Evolutionary conservation across 1,140 invertebrate genomes (phyloP).

Genomic region (Diabrotica undecimpunctata): DNA sequence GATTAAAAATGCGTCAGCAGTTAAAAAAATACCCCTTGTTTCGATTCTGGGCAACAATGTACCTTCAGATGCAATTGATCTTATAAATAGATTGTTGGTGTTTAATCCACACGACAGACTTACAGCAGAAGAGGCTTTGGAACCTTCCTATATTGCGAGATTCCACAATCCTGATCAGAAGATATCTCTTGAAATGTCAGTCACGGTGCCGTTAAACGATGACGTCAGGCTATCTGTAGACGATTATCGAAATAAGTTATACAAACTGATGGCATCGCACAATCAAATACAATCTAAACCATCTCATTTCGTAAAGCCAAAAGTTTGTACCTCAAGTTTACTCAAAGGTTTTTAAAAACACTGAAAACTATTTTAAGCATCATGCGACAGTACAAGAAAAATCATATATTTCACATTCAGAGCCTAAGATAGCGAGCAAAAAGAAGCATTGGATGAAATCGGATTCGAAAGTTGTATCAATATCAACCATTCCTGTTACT

Average conservation of each 20-base stretch:
- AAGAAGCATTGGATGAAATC: constrained; percentile 24
- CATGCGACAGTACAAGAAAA: constrained; percentile 24
- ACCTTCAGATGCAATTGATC: constrained; percentile 71
- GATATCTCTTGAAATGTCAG: constrained; percentile 67
- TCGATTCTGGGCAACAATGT: constrained; percentile 65
- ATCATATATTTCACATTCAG: constrained; percentile 29
- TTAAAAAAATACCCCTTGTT: constrained; percentile 49
- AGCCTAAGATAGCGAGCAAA: constrained; percentile 31
- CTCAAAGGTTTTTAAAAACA: constrained; percentile 32
- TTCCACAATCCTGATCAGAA: constrained; percentile 82
- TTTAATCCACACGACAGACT: constrained; percentile 85
- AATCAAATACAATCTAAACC: constrained; percentile 19
- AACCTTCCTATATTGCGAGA: constrained; percentile 83
- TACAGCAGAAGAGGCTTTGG: constrained; percentile 78
- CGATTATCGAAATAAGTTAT: constrained; percentile 87
- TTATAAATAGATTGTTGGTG: constrained; percentile 78
- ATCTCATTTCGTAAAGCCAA: constrained; percentile 15
- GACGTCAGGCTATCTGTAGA: constrained; percentile 85
- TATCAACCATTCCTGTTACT: constrained; percentile 4
- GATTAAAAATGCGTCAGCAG: constrained; percentile 44
- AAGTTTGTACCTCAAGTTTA: constrained; percentile 27
- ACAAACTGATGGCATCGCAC: constrained; percentile 70
- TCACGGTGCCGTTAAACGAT: constrained; percentile 80
- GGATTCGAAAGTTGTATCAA: constrained; percentile 30
- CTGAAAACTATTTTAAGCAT: constrained; percentile 30